phyloP scores from a whole-genome alignment of 2,113 vertebrate genomes.

The Heterochromis multidens region DNA sequence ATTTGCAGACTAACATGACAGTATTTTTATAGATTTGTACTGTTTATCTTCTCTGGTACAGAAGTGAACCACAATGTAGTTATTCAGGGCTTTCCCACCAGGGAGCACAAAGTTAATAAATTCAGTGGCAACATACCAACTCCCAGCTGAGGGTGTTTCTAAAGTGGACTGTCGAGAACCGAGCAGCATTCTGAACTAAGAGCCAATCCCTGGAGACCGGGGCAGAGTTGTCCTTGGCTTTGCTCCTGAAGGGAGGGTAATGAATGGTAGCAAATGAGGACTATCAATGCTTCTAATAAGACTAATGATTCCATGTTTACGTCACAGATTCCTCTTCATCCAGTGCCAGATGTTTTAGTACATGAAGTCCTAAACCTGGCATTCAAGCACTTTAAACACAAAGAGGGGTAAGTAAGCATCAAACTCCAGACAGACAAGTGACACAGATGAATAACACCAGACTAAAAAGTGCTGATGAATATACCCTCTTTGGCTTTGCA shows the following conservation, averaged over 20 bases:
- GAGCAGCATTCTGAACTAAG: constrained; percentile 35
- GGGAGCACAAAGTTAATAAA: constrained; percentile 30
- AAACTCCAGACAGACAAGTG: not conserved
- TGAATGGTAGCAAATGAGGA: constrained; percentile 48
- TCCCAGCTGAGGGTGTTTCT: constrained; percentile 31
- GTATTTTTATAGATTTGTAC: not conserved
- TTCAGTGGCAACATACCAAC: constrained; percentile 25
- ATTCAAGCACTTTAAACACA: constrained; percentile 99
- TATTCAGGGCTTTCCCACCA: not conserved
- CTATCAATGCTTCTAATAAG: constrained; percentile 45
- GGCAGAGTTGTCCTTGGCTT: constrained; percentile 58
- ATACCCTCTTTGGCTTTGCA: not conserved
- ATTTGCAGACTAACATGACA: not conserved
- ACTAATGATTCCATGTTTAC: constrained; percentile 53
- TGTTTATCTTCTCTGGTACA: not conserved
- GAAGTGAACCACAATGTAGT: constrained; percentile 5
- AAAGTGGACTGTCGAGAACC: constrained; percentile 23
- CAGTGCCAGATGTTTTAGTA: constrained; percentile 97
- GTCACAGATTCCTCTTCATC: constrained; percentile 97
- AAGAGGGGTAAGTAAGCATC: constrained; percentile 90
- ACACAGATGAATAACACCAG: not conserved
- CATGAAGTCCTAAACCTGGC: constrained; percentile 99
- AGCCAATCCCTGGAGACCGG: constrained; percentile 28
- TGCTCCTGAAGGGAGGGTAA: constrained; percentile 20
- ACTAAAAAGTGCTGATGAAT: not conserved